Percentiles rank a stretch among this genome's conserved stretches.
Evolutionary conservation across 2,113 vertebrate species (phyloP).

Genomic region (Cichladusa arquata): DNA sequence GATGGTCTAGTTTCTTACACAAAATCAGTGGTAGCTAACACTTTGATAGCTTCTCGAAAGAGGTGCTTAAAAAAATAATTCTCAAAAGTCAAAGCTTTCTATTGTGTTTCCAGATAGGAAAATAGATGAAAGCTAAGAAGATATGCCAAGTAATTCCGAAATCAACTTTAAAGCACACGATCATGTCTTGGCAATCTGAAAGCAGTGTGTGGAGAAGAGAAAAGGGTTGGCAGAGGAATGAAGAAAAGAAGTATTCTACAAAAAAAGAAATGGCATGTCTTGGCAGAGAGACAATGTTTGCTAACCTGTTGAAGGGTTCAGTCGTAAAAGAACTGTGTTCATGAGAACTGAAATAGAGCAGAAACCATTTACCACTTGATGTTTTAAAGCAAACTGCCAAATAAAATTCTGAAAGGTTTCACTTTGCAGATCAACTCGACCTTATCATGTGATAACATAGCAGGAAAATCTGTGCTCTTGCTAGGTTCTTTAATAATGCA

Average conservation of each 20-base stretch:
- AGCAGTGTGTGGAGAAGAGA: conserved; percentile 32
- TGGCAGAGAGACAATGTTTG: conserved; percentile 66
- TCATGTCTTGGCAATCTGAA: conserved; percentile 64
- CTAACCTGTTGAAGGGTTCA: conserved; percentile 60
- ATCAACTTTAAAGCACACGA: conserved; percentile 60
- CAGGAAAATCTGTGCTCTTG: conserved; percentile 56
- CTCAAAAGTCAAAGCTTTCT: conserved; percentile 45
- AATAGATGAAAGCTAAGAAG: conserved; percentile 64
- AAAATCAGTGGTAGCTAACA: conserved; percentile 6
- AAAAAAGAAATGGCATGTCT: conserved; percentile 58
- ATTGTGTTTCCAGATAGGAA: conserved; percentile 57
- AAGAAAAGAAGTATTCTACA: conserved; percentile 67
- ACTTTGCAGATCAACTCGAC: conserved; percentile 61
- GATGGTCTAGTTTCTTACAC: conserved; percentile 1
- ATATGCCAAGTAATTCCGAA: conserved; percentile 64
- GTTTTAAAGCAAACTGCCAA: conserved; percentile 69
- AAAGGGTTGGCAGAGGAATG: conserved; percentile 50
- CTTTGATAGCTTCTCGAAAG: conserved; percentile 6
- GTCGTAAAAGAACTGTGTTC: conserved; percentile 54
- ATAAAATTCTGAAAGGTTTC: conserved; percentile 71
- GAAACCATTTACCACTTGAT: conserved; percentile 55
- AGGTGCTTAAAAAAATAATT: background rate
- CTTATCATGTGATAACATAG: conserved; percentile 62
- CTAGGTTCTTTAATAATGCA: conserved; percentile 54
- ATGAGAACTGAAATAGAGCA: conserved; percentile 62